phyloP scores from a whole-genome alignment of 2,888 invertebrate species.

The Megamerina dolium region DNA sequence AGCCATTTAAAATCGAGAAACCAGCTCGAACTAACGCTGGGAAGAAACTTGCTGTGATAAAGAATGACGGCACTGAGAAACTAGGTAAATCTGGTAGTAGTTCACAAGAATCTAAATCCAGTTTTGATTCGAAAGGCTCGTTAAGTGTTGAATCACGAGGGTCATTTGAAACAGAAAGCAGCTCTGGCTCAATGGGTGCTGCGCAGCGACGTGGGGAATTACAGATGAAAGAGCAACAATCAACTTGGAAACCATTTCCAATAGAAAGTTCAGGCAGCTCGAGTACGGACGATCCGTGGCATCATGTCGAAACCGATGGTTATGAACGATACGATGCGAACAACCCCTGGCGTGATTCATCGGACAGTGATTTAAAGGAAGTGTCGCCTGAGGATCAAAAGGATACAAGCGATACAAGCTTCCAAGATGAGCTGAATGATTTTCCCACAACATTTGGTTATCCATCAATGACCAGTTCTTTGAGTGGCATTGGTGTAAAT shows the following conservation, averaged over 20 bases:
- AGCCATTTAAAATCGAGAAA: constrained; percentile 52
- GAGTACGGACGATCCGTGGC: constrained; percentile 77
- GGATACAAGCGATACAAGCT: constrained; percentile 57
- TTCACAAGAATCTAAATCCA: constrained; percentile 55
- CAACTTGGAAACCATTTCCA: constrained; percentile 78
- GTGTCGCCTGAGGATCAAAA: constrained; percentile 55
- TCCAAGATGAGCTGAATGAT: constrained; percentile 70
- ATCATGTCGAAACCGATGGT: constrained; percentile 67
- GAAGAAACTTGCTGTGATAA: constrained; percentile 46
- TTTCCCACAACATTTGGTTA: constrained; percentile 71
- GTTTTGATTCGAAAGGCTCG: constrained; percentile 59
- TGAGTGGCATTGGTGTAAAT: constrained; percentile 53
- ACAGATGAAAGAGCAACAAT: constrained; percentile 61
- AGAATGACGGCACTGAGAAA: constrained; percentile 51
- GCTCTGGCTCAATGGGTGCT: constrained; percentile 68
- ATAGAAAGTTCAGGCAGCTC: constrained; percentile 81
- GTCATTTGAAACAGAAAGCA: constrained; percentile 69
- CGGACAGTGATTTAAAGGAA: constrained; percentile 48
- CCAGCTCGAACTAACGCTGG: constrained; percentile 35
- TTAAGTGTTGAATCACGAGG: constrained; percentile 65
- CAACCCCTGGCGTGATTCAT: constrained; percentile 41
- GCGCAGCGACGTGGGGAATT: constrained; percentile 60
- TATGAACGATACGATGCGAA: constrained; percentile 54
- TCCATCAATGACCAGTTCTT: constrained; percentile 54
- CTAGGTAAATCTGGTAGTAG: constrained; percentile 44